A percentile compares a stretch with the other conserved stretches of the same genome.
These are phyloP conservation scores for Bombus confusus DNA, from an alignment of 1,140 invertebrate genomes.

Conservation along the genomic window DNA sequence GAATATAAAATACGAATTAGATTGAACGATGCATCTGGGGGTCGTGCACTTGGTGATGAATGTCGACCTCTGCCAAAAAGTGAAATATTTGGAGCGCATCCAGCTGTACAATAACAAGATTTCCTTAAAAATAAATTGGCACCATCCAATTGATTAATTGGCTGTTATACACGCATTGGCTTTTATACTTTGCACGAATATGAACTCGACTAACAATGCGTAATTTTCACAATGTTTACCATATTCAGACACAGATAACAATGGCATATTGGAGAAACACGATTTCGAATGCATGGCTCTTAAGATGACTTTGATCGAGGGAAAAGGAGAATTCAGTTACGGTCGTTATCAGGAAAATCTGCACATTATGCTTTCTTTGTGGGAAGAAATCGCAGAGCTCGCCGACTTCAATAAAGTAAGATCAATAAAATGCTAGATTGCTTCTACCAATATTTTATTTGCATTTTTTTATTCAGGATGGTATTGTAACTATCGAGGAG, in stretches of 20 bases:
- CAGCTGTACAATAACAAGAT: conserved; percentile 26
- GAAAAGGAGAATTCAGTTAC: conserved; percentile 89
- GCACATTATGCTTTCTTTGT: conserved; percentile 91
- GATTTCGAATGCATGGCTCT: conserved; percentile 92
- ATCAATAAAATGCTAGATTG: too few relatives aligned
- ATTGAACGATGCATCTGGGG: background rate
- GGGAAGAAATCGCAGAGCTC: conserved; percentile 92
- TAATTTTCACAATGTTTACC: background rate
- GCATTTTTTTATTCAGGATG: conserved; percentile 84
- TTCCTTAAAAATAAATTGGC: conserved; percentile 34
- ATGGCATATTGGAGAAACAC: conserved; percentile 90
- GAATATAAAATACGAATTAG: background rate
- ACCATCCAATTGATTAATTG: conserved; percentile 34
- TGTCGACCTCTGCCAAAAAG: conserved; percentile 36
- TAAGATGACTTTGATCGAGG: conserved; percentile 90
- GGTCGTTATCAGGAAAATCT: conserved; percentile 88
- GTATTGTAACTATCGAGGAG: conserved; percentile 90
- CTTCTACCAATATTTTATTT: background rate
- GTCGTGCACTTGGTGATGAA: background rate
- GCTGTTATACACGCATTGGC: background rate
- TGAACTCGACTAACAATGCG: background rate
- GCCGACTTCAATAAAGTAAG: conserved; percentile 92
- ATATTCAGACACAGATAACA: conserved; percentile 90
- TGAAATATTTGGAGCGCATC: conserved; percentile 35
- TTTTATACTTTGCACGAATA: background rate